Evolutionary conservation across 2,113 vertebrate genomes (phyloP).

Genomic region (Amazona vittata): DNA sequence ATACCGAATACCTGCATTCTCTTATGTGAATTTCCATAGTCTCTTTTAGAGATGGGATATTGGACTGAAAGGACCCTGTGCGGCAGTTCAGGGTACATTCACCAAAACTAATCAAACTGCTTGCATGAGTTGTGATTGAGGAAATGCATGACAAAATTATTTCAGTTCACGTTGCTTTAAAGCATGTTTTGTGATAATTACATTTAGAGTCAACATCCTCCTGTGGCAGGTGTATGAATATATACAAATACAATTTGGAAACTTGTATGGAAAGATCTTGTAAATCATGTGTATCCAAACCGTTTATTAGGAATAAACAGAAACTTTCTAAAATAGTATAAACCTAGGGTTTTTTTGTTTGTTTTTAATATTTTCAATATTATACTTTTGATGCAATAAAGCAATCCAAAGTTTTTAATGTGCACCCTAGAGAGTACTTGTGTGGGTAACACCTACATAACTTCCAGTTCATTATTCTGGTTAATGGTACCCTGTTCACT

Average conservation of each 20-base stretch:
- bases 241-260: neutral
- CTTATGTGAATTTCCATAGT: neutral
- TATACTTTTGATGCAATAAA: neutral
- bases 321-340: neutral
- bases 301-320: neutral
- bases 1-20: neutral
- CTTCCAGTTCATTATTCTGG: neutral
- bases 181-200: neutral
- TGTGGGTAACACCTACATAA: neutral
- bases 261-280: neutral
- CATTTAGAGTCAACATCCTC: neutral
- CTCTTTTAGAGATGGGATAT: neutral
- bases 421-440: neutral
- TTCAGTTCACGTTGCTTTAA: neutral
- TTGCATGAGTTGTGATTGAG: neutral
- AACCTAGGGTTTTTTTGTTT: neutral
- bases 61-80: neutral
- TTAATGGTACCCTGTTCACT: neutral
- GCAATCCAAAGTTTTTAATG: neutral
- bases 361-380: neutral
- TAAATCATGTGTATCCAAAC: accelerated
- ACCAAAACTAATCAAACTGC: neutral
- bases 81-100: neutral
- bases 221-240: neutral
- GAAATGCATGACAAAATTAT: neutral